Evolutionary conservation across 2,888 invertebrate species (phyloP), one percentile per base, ranked within the genome.

Genomic region (Sminthurides aquaticus): DNA sequence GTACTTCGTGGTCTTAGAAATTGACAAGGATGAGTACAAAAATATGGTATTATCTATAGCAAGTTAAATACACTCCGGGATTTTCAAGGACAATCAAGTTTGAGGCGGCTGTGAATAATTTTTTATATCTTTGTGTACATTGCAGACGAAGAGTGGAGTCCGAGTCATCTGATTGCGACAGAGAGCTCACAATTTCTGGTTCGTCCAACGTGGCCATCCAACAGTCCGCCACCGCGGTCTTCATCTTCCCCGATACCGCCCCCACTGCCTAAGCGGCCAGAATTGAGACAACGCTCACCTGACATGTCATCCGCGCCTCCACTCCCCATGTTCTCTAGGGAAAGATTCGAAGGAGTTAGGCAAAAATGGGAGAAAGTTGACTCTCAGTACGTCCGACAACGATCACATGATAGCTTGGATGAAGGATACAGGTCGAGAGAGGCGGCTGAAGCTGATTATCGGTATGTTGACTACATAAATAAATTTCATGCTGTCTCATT

Each of bases 121-220:
- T 49, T 49, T 57, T 57, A 49, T 56, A 1, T 22, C n/a, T 60
- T 60, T 20, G 76, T 61, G 71, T 57, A 20, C 64, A n/a, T 84
- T 85, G 8, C 83, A 89, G 88, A 88, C 79, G 88, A 89, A 75
- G 88, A 89, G 76, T 88, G 88, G 88, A 85, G 84, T 57, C 72
- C 72, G 34, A 73, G 69, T 68, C 73, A 72, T 26, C 64, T 73
- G 48, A 68, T 72, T 49, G 75, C 74, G 24, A 73, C 84, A 11
- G 81, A 82, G 67, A 80, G 80, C 34, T 78, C 81, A 1, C 75
- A 81, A 58, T 86, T 86, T 76, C 80, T 86, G 78, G 85, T 86
- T 22, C 76, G 77, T 65, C 75, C 76, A 34, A 71, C 69, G 8
- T 76, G 75, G 75, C 71, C 73, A 26, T 57, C 66, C 11, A 67